Percentiles rank a stretch among this genome's conserved stretches.
Evolutionary conservation across 2,888 invertebrate species (phyloP).

Genomic region (Meiosimyza platycephala): DNA sequence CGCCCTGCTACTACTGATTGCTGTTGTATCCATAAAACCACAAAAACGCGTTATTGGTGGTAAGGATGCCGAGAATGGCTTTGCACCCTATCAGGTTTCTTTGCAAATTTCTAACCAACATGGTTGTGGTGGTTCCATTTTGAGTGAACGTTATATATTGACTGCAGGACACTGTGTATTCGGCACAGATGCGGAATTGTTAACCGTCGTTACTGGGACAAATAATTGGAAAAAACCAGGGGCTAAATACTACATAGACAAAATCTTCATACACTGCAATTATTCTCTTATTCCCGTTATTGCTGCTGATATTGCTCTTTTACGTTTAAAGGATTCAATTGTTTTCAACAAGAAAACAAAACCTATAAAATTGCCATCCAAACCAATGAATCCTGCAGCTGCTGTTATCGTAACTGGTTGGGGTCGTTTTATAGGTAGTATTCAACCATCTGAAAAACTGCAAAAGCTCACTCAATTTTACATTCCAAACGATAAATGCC

Average conservation of each 20-base stretch:
- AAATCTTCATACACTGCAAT: slow-evolving; percentile 54
- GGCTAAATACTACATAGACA: slow-evolving; percentile 51
- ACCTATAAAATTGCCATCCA: slow-evolving; percentile 70
- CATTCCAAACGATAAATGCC: no score
- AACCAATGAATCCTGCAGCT: slow-evolving; percentile 66
- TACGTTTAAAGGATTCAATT: slow-evolving; percentile 71
- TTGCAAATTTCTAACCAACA: slow-evolving; percentile 55
- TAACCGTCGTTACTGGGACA: slow-evolving; percentile 58
- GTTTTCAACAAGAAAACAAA: slow-evolving; percentile 69
- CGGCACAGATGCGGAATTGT: no score
- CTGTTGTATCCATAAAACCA: no score
- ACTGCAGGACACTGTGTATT: slow-evolving; percentile 55
- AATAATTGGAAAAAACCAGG: slow-evolving; percentile 50
- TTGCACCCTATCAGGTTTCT: slow-evolving; percentile 53
- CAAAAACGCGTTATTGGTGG: no score
- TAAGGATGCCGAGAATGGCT: no score
- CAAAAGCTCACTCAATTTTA: no score
- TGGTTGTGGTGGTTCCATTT: slow-evolving; percentile 57
- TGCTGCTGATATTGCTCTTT: slow-evolving; percentile 76
- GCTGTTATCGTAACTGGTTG: slow-evolving; percentile 69
- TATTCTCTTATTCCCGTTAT: slow-evolving; percentile 51
- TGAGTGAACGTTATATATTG: no score
- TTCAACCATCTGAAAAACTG: no score
- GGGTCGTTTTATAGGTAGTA: slow-evolving; percentile 66
- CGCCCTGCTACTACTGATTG: no score